Evolutionary conservation across 2,888 invertebrate species (phyloP).

Genomic region (Tridacna crocea): DNA sequence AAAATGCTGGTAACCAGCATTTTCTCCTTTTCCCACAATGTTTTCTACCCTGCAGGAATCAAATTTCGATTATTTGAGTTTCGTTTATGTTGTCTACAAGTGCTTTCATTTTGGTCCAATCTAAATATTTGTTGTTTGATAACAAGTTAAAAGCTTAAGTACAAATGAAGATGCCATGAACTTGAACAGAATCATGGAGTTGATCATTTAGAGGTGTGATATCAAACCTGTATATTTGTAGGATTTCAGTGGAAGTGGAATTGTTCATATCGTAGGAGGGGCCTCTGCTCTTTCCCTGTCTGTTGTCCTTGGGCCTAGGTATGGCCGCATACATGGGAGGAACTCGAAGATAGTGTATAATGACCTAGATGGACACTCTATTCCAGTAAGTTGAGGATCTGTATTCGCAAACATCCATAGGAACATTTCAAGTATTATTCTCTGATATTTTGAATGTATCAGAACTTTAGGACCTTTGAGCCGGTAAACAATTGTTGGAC

Average conservation of each 20-base stretch:
- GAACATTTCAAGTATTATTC: no score
- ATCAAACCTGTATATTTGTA: background rate
- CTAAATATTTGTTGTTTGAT: background rate
- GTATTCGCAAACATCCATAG: no score
- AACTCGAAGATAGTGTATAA: conserved; percentile 20
- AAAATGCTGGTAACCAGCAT: background rate
- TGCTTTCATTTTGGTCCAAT: no score
- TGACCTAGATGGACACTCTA: conserved; percentile 45
- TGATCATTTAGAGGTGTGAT: background rate
- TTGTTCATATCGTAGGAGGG: conserved; percentile 47
- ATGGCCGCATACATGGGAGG: conserved; percentile 16
- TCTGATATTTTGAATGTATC: no score
- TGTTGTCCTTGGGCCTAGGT: conserved; percentile 35
- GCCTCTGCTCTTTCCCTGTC: conserved; percentile 33
- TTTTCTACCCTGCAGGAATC: no score
- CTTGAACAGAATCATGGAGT: background rate
- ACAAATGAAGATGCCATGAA: background rate
- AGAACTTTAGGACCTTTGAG: no score
- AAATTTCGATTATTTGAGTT: no score
- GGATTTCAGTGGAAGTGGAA: conserved; percentile 49
- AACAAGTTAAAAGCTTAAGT: background rate
- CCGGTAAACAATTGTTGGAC: no score
- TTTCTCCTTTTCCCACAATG: background rate
- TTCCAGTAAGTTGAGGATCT: conserved; percentile 34
- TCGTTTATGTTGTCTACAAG: no score